These are phyloP conservation scores for Agonum fuliginosum DNA, from an alignment of 2,888 invertebrate genomes.

Conservation along the genomic window DNA sequence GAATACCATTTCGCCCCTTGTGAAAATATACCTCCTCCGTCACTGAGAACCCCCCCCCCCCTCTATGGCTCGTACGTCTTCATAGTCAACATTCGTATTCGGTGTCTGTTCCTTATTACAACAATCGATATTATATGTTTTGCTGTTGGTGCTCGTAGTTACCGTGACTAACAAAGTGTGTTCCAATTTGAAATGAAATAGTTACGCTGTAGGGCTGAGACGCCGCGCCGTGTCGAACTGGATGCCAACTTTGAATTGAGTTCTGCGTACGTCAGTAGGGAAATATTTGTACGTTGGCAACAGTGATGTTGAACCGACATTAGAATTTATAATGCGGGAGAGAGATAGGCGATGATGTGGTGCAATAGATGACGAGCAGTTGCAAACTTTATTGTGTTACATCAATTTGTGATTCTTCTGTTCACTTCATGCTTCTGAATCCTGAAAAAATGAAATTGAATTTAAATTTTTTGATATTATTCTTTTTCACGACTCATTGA, in stretches of 20 bases:
- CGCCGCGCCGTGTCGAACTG: too few species aligned
- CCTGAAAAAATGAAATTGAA: too few species aligned
- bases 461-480: too few species aligned
- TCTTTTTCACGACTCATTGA: too few species aligned
- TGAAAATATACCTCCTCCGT: too few species aligned
- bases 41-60: not conserved
- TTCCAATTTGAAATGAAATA: slow-evolving; percentile 57
- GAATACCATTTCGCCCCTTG: too few species aligned
- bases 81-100: slow-evolving; percentile 45
- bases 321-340: slow-evolving; percentile 20
- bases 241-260: slow-evolving; percentile 61
- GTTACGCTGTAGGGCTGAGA: slow-evolving; percentile 59
- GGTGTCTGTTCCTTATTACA: slow-evolving; percentile 49
- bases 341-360: not conserved
- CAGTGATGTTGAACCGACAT: slow-evolving; percentile 13
- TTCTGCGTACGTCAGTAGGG: slow-evolving; percentile 17
- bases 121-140: slow-evolving; percentile 56
- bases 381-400: too few species aligned
- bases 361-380: too few species aligned
- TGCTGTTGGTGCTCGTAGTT: slow-evolving; percentile 33
- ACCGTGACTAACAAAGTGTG: slow-evolving; percentile 51
- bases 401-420: too few species aligned
- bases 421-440: too few species aligned
- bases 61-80: not conserved
- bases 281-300: slow-evolving; percentile 42